Percentiles rank a stretch among this genome's conserved stretches.
Conservation (phyloP, 2,888 invertebrate genomes). For the Dryomyza anilis region DNA sequence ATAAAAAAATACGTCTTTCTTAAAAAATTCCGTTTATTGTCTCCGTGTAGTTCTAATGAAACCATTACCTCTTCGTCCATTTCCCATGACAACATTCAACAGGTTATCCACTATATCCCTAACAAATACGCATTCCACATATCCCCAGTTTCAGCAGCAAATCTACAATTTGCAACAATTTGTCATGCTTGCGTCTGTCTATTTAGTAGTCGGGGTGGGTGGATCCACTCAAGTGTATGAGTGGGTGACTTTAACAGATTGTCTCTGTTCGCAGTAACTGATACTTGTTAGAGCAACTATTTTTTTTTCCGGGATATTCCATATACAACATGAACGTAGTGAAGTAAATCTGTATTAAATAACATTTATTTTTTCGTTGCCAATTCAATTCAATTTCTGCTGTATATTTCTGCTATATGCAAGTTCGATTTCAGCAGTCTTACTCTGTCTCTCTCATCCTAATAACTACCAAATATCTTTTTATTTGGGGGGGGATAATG, state of each 20-base stretch:
- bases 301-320: background rate
- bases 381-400: slow-evolving; percentile 25
- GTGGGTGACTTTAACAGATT: background rate
- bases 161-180: slow-evolving; percentile 28
- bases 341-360: slow-evolving; percentile 14
- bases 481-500: background rate
- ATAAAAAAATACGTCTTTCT: too few species aligned
- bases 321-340: background rate
- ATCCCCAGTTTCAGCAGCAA: background rate
- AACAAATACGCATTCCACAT: background rate
- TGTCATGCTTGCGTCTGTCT: slow-evolving; percentile 13
- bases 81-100: background rate
- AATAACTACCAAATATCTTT: too few species aligned
- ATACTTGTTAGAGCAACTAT: background rate
- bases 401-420: too few species aligned
- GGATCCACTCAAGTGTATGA: background rate
- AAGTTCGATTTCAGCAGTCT: background rate
- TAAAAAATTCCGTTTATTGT: too few species aligned
- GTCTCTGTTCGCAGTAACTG: too few species aligned
- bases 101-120: background rate
- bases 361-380: slow-evolving; percentile 20
- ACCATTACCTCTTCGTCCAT: background rate
- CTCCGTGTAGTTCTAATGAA: too few species aligned
- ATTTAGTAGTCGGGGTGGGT: background rate
- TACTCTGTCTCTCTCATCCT: too few species aligned